phyloP scores from a whole-genome alignment of 2,113 vertebrate species.

The Meleagris gallopavo region DNA sequence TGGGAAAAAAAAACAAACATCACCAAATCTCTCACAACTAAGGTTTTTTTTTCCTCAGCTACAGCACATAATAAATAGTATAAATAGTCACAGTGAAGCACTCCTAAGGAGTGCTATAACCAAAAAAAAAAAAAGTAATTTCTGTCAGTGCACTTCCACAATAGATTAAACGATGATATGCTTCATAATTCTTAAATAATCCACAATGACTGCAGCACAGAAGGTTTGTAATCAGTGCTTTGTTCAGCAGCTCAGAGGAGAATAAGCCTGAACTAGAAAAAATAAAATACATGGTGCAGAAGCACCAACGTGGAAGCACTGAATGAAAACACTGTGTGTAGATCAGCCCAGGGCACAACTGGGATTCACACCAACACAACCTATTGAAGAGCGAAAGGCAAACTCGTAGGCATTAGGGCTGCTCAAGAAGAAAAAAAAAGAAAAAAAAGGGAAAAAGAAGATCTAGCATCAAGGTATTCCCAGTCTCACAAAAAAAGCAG shows the following conservation, averaged over 20 bases:
- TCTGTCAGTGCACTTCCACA: background rate
- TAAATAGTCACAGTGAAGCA: background rate
- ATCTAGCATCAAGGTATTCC: background rate
- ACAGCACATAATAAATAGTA: background rate
- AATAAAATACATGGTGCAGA: background rate
- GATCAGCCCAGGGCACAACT: background rate
- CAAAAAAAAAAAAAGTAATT: background rate
- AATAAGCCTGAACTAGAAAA: background rate
- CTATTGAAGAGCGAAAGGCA: background rate
- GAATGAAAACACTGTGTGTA: background rate
- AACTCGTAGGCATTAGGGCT: background rate
- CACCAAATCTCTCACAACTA: background rate
- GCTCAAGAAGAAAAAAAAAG: background rate
- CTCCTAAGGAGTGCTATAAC: slow-evolving; percentile 12
- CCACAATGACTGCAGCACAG: background rate
- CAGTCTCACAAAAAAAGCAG: fast-evolving
- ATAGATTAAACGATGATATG: background rate
- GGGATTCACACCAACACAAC: background rate
- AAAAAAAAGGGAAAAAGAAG: background rate
- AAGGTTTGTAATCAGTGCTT: background rate
- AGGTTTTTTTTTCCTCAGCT: background rate
- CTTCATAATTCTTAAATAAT: background rate
- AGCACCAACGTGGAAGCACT: background rate
- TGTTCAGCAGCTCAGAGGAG: slow-evolving; percentile 7
- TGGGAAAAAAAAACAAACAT: background rate